These are phyloP conservation scores for Pica pica DNA, from an alignment of 2,113 vertebrate genomes.

Conservation along the genomic window DNA sequence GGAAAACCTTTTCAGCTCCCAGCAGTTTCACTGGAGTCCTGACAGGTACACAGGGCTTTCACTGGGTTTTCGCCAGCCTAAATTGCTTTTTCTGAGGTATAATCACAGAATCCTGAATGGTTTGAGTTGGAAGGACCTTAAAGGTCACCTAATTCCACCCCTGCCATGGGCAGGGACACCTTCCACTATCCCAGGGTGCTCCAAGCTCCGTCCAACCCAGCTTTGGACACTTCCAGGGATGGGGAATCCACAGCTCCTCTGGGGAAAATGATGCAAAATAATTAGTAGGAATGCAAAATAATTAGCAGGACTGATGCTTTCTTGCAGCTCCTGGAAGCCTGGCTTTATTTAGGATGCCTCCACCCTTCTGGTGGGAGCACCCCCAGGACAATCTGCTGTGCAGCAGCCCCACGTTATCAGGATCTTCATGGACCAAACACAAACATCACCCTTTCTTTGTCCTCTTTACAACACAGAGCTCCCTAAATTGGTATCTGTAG, in stretches of 20 bases:
- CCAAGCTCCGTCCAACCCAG: neutral
- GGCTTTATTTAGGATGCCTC: neutral
- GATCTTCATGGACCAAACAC: neutral
- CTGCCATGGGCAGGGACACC: neutral
- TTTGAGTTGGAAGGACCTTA: neutral
- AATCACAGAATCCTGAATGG: neutral
- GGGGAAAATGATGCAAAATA: neutral
- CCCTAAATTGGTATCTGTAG: neutral
- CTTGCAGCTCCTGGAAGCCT: neutral
- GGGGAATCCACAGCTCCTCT: neutral
- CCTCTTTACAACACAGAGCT: neutral
- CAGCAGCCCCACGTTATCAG: rapidly evolving
- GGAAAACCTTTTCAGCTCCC: neutral
- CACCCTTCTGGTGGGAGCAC: neutral
- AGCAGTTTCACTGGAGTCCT: neutral
- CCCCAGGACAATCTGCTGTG: neutral
- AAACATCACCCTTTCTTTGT: neutral
- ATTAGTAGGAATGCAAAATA: neutral
- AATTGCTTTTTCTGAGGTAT: neutral
- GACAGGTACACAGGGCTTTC: neutral
- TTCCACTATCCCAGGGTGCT: neutral
- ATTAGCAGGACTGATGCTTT: neutral
- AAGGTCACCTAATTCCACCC: neutral
- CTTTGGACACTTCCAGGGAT: neutral
- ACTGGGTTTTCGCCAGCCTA: neutral